Evolutionary conservation across 2,797 vertebrate genomes (phyloP).

Genomic region (Percopsis omiscomaycus): DNA sequence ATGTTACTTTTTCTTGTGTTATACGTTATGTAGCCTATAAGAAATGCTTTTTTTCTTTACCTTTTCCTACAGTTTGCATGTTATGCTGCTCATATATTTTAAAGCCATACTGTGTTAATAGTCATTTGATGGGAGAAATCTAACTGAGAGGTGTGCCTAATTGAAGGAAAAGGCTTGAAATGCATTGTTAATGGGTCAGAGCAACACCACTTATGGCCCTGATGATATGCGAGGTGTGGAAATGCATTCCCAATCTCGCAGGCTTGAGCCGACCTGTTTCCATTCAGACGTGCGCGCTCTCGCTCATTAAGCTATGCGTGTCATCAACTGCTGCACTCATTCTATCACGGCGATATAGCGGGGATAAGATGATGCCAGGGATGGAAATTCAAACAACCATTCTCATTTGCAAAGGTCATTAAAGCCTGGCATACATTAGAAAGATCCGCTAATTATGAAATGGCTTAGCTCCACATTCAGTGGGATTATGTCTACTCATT

Average conservation of each 20-base stretch:
- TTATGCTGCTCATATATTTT: conserved; percentile 35
- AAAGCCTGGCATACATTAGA: conserved; percentile 79
- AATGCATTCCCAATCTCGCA: conserved; percentile 74
- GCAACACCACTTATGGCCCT: conserved; percentile 69
- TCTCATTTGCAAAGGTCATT: conserved; percentile 82
- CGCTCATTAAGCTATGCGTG: conserved; percentile 79
- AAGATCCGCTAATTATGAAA: conserved; percentile 82
- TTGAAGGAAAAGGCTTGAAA: conserved; percentile 78
- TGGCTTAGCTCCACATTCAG: conserved; percentile 81
- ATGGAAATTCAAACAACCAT: conserved; percentile 78
- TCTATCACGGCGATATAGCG: conserved; percentile 74
- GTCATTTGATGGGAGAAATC: conserved; percentile 65
- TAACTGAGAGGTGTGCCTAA: conserved; percentile 70
- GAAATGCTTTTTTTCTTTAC: neutral
- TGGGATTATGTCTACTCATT: conserved; percentile 80
- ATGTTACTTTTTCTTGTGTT: too few relatives aligned
- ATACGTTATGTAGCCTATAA: neutral
- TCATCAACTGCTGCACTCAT: conserved; percentile 74
- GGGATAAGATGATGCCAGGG: conserved; percentile 75
- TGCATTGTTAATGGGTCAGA: conserved; percentile 79
- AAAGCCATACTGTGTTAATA: conserved; percentile 58
- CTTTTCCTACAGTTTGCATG: conserved; percentile 18
- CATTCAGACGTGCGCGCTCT: conserved; percentile 74
- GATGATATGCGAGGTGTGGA: conserved; percentile 77
- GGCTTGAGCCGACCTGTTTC: conserved; percentile 73